Conservation (phyloP, 1,140 invertebrate genomes). For the Drosophila subpulchrella region DNA sequence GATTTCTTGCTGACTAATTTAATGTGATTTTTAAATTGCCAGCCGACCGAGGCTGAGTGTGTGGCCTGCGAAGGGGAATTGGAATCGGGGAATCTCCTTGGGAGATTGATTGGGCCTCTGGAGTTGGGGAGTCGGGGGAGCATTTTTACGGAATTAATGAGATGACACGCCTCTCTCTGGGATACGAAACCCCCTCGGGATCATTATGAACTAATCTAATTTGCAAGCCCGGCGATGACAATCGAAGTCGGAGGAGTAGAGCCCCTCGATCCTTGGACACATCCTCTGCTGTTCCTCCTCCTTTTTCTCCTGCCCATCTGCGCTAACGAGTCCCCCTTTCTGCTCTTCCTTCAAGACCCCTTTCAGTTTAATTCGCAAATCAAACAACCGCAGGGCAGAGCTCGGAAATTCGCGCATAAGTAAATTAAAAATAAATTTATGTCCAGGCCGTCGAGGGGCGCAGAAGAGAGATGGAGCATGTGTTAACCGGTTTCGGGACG, state of each 20-base stretch:
- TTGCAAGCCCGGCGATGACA: conserved; percentile 59
- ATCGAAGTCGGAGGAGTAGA: conserved; percentile 30
- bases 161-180: conserved; percentile 59
- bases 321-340: conserved; percentile 55
- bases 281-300: background rate
- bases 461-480: conserved; percentile 10
- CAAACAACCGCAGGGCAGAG: conserved; percentile 76
- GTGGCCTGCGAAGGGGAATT: conserved; percentile 45
- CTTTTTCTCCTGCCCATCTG: conserved; percentile 13
- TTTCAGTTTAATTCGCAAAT: conserved; percentile 80
- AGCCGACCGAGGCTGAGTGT: conserved; percentile 58
- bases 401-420: conserved; percentile 74
- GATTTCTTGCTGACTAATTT: conserved; percentile 83
- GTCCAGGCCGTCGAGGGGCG: conserved; percentile 42
- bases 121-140: conserved; percentile 19
- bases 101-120: conserved; percentile 67
- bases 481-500: conserved; percentile 55
- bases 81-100: conserved; percentile 1
- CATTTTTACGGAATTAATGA: conserved; percentile 62
- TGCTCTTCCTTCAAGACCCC: conserved; percentile 7
- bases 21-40: conserved; percentile 83
- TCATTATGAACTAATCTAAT: conserved; percentile 71
- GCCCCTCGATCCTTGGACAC: background rate
- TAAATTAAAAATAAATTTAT: conserved; percentile 83
- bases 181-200: conserved; percentile 1